Evolutionary conservation across 2,113 vertebrate genomes (phyloP), one percentile per base, ranked within the genome.

Genomic region (Nothoprocta perdicaria): DNA sequence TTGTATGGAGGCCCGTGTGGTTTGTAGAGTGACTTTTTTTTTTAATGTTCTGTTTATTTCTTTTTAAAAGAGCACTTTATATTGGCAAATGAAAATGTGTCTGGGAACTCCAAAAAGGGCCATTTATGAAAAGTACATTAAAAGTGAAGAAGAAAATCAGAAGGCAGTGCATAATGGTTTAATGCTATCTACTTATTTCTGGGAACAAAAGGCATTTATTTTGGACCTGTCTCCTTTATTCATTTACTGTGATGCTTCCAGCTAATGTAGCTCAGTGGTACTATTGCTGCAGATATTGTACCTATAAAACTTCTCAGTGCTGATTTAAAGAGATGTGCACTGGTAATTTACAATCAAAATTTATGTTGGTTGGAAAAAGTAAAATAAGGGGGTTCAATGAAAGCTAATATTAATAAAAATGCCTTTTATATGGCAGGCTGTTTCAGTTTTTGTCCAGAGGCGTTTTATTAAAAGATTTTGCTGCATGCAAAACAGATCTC

Each of bases 311-410:
- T 88, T 81, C 33, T 71, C 33, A 1, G 11, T 55, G 53, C 48
- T 84, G 62, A 86, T 93, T 86, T 93, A 89, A 45, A 76, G 57
- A 95, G 50, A 78, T 19, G 26, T 0, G 2, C 65, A 95, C 76
- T 74, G 63, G 81, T 96, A 73, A 77, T 89, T 95, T 92, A 75
- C 74, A 78, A 68, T 68, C 67, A 90, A 92, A 95, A 92, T 90
- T 88, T 86, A 91, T 80, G 55, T 61, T 81, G 2, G 0, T 29
- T 93, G 67, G 43, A 31, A 79, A 86, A 90, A 60, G 58, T 76
- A 68, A 61, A 95, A 77, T 8, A 84, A 91, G 91, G 88, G 22
- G 41, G 66, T 80, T 88, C 19, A 53, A 24, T 91, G 62, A 81
- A 88, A 89, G 38, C 12, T 60, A 67, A 57, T 89, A 77, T 69